A percentile compares a stretch with the other conserved stretches of the same genome.
Conservation (phyloP, 2,888 invertebrate genomes). For the Tholera decimalis region DNA sequence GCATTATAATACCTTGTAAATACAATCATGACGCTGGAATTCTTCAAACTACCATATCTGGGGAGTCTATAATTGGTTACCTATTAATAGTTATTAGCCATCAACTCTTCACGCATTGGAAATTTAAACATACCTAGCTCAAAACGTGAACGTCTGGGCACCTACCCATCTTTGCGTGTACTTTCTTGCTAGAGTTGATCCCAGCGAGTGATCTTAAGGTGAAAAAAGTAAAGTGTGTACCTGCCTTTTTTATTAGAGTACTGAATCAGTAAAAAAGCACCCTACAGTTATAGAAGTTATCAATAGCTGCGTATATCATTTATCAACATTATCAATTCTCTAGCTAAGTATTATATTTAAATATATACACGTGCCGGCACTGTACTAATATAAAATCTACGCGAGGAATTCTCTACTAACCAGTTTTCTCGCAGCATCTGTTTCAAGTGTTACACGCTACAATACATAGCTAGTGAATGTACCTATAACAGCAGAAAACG, state of each 20-base stretch:
- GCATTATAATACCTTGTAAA: neutral
- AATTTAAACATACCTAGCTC: neutral
- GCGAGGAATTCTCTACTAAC: slow-evolving; percentile 45
- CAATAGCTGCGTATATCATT: slow-evolving; percentile 1
- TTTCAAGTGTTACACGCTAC: slow-evolving; percentile 37
- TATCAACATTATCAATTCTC: slow-evolving; percentile 26
- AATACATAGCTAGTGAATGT: slow-evolving; percentile 46
- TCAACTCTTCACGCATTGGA: no score
- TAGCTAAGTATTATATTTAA: slow-evolving; percentile 3
- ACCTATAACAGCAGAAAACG: slow-evolving; percentile 43
- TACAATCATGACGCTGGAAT: neutral
- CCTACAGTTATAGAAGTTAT: slow-evolving; percentile 6
- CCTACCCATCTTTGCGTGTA: no score
- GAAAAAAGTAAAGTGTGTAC: neutral
- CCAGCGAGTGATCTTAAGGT: no score
- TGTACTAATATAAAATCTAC: slow-evolving; percentile 38
- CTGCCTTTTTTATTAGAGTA: neutral
- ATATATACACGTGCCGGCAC: slow-evolving; percentile 24
- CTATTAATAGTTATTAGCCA: neutral
- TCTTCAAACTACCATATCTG: neutral
- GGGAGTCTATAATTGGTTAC: neutral
- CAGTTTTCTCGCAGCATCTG: slow-evolving; percentile 58
- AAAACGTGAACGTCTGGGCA: neutral
- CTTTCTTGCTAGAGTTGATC: neutral
- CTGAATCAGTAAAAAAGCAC: neutral